These are phyloP conservation scores for Neuroscelio doddi DNA, from an alignment of 2,888 invertebrate species.

Conservation along the genomic window DNA sequence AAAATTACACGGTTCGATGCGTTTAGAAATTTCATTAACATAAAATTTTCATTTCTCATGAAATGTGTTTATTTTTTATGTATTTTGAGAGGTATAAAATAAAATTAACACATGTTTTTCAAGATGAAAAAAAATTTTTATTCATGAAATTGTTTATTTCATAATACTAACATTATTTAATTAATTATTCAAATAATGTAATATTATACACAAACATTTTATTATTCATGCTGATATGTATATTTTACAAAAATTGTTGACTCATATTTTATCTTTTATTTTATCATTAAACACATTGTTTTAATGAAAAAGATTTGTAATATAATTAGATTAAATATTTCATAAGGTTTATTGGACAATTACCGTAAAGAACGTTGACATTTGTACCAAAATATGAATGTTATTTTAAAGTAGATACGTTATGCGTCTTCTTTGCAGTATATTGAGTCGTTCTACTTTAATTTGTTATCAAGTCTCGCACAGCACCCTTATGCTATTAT, in stretches of 20 bases:
- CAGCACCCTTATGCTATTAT: conserved; percentile 3
- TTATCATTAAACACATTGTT: no score
- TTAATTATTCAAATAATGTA: no score
- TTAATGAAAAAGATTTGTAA: no score
- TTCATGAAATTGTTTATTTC: neutral
- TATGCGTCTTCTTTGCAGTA: conserved; percentile 3
- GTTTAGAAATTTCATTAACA: conserved; percentile 16
- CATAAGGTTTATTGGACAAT: no score
- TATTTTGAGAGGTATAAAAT: neutral
- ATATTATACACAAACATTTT: no score
- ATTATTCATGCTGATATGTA: no score
- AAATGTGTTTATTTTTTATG: conserved; percentile 16
- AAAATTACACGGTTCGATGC: conserved; percentile 38
- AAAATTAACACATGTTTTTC: neutral
- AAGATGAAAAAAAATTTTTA: neutral
- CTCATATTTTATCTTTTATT: no score
- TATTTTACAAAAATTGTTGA: no score
- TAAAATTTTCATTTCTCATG: neutral
- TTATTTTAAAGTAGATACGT: conserved; percentile 4
- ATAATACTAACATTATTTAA: no score
- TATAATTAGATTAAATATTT: no score
- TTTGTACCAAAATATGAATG: neutral
- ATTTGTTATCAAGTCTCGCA: conserved; percentile 20
- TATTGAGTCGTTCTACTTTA: conserved; percentile 27
- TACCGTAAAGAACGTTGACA: neutral